Conservation (phyloP, 2,888 invertebrate species). For the Cacoxenus indagator region DNA sequence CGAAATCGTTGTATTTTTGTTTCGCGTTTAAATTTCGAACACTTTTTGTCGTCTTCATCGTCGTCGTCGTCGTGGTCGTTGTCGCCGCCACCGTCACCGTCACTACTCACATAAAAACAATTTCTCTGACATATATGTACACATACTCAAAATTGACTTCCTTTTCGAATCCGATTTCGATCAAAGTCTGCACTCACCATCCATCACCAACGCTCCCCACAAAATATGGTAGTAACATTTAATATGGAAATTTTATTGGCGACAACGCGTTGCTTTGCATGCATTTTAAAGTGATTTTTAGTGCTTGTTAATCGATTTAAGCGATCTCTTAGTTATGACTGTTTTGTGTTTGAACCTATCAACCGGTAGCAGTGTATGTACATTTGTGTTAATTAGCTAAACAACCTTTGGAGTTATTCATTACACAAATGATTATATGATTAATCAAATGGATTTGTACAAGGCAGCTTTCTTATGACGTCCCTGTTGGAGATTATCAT, state of each 20-base stretch:
- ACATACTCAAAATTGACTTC: not conserved
- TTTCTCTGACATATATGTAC: conserved; percentile 22
- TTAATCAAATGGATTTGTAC: too few species aligned
- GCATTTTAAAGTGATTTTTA: conserved; percentile 41
- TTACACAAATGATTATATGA: conserved; percentile 33
- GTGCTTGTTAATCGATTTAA: conserved; percentile 53
- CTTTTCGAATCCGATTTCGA: not conserved
- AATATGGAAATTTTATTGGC: conserved; percentile 20
- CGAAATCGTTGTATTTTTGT: too few species aligned
- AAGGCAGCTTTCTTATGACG: conserved; percentile 53
- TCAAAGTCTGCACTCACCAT: not conserved
- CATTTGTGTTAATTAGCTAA: not conserved
- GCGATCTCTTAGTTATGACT: not conserved
- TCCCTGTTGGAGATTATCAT: conserved; percentile 66
- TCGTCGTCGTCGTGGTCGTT: conserved; percentile 7
- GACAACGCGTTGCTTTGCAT: conserved; percentile 39
- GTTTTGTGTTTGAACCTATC: not conserved
- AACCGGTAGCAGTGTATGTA: not conserved
- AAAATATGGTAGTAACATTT: not conserved
- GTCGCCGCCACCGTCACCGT: not conserved
- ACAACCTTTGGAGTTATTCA: conserved; percentile 13
- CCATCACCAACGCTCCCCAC: not conserved
- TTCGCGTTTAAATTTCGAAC: not conserved
- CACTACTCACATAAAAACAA: not conserved
- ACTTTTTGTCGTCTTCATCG: conserved; percentile 24